A percentile compares a stretch with the other conserved stretches of the same genome.
Conservation (phyloP, 1,140 invertebrate genomes). For the Drosophila orosa region DNA sequence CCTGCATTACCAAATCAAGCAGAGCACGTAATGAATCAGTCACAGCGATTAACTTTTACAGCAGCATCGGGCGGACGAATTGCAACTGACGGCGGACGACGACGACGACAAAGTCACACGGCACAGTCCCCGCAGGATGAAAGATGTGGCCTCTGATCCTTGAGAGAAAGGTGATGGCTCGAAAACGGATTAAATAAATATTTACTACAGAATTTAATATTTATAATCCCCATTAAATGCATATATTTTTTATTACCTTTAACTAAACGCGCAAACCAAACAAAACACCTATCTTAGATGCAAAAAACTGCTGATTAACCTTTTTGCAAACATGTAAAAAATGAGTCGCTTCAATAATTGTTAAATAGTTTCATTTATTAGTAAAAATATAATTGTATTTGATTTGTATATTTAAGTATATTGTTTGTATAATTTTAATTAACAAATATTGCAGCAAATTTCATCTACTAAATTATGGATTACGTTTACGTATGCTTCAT, state of each 20-base stretch:
- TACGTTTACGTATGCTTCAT: conserved; percentile 57
- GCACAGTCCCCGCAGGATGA: background rate
- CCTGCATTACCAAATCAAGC: conserved; percentile 70
- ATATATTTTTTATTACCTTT: no score
- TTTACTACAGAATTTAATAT: background rate
- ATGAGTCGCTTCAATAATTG: conserved; percentile 5
- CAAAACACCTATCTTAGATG: background rate
- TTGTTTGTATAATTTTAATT: conserved; percentile 79
- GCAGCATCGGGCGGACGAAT: conserved; percentile 38
- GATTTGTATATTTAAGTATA: conserved; percentile 73
- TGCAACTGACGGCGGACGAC: conserved; percentile 16
- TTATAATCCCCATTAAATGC: background rate
- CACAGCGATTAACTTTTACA: conserved; percentile 74
- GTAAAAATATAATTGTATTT: conserved; percentile 74
- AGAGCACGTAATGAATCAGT: conserved; percentile 75
- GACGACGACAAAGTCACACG: conserved; percentile 7
- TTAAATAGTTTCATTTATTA: conserved; percentile 62
- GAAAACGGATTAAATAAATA: background rate
- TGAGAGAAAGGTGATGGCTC: background rate
- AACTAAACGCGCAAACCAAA: no score
- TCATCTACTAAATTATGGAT: conserved; percentile 78
- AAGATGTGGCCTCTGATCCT: conserved; percentile 7
- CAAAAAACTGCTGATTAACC: background rate
- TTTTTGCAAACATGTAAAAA: background rate
- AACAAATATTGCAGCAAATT: conserved; percentile 82